A percentile compares a stretch with the other conserved stretches of the same genome.
These are phyloP conservation scores for Sphaeramia orbicularis DNA, from an alignment of 2,797 vertebrate species.

Conservation along the genomic window DNA sequence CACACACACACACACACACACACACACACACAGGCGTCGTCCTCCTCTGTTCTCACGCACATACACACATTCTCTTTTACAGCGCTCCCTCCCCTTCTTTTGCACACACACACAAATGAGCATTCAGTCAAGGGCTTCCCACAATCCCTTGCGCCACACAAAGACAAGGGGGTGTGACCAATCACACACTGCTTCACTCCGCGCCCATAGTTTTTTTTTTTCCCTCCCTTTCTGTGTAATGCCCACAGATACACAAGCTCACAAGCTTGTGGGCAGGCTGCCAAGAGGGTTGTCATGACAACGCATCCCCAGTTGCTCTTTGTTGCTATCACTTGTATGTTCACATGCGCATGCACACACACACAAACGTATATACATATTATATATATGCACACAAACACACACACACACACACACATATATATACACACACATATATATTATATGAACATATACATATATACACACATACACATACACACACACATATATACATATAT, in stretches of 20 bases:
- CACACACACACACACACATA: too few relatives aligned
- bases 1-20: conserved; percentile 16
- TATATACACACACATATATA: too few relatives aligned
- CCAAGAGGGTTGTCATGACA: conserved; percentile 89
- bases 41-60: conserved; percentile 43
- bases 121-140: conserved; percentile 92
- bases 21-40: conserved; percentile 37
- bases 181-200: conserved; percentile 90
- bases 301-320: conserved; percentile 88
- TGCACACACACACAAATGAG: conserved; percentile 82
- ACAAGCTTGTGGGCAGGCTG: conserved; percentile 87
- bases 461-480: too few relatives aligned
- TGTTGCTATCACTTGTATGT: conserved; percentile 34
- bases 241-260: conserved; percentile 86
- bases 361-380: too few relatives aligned
- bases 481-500: too few relatives aligned
- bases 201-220: conserved; percentile 71
- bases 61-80: conserved; percentile 10
- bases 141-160: conserved; percentile 92
- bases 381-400: too few relatives aligned
- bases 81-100: conserved; percentile 15
- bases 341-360: too few relatives aligned
- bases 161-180: conserved; percentile 98
- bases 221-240: conserved; percentile 86
- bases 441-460: too few relatives aligned